Evolutionary conservation across 1,140 invertebrate species (phyloP).

Genomic region (Calycopis cecrops): DNA sequence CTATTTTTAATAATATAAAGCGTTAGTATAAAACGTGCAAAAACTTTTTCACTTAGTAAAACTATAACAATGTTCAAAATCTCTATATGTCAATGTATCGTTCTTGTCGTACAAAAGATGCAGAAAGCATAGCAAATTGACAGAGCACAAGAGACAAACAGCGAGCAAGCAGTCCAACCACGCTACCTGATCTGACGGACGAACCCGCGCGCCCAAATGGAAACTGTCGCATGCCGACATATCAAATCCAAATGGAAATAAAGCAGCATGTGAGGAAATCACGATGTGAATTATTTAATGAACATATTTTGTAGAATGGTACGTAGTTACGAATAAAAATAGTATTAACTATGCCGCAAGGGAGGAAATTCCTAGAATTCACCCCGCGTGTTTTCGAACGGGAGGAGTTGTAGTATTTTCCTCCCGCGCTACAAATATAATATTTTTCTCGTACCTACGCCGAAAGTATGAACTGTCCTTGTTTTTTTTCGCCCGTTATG

Average conservation of each 20-base stretch:
- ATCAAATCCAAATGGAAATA: slow-evolving; percentile 53
- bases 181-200: slow-evolving; percentile 72
- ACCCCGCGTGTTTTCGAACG: too few relatives aligned
- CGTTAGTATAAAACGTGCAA: slow-evolving; percentile 9
- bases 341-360: too few relatives aligned
- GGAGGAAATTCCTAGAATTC: too few relatives aligned
- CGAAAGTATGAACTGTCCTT: too few relatives aligned
- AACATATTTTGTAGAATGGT: slow-evolving; percentile 10
- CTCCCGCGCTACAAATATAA: too few relatives aligned
- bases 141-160: slow-evolving; percentile 71
- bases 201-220: slow-evolving; percentile 67
- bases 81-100: slow-evolving; percentile 38
- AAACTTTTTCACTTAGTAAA: slow-evolving; percentile 33
- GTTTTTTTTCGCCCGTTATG: too few relatives aligned
- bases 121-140: slow-evolving; percentile 72
- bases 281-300: slow-evolving; percentile 38
- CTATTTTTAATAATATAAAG: neutral
- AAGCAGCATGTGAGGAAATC: slow-evolving; percentile 71
- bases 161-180: slow-evolving; percentile 75
- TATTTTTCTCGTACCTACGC: too few relatives aligned
- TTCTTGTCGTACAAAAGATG: slow-evolving; percentile 60
- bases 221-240: slow-evolving; percentile 60
- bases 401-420: too few relatives aligned
- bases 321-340: too few relatives aligned
- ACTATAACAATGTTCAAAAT: slow-evolving; percentile 47